These are phyloP conservation scores for Daubentonia madagascariensis DNA, from an alignment of 2,113 vertebrate species.

Conservation along the genomic window DNA sequence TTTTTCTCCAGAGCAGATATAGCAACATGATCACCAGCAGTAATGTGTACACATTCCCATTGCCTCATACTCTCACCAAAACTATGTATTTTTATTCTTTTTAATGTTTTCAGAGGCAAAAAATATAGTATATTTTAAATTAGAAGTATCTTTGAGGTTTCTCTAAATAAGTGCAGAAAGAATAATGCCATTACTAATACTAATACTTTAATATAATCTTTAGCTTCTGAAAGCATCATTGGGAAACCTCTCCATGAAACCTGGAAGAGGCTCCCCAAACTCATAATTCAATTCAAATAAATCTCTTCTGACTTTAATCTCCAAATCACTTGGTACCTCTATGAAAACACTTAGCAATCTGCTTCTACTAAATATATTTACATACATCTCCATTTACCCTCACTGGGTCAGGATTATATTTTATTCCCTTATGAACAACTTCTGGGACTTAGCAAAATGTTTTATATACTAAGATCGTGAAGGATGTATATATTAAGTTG, in stretches of 20 bases:
- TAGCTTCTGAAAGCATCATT: neutral
- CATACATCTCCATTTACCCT: neutral
- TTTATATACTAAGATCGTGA: neutral
- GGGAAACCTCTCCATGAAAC: neutral
- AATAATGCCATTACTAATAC: neutral
- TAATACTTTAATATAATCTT: neutral
- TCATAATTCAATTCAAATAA: conserved; percentile 1
- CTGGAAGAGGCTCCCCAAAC: neutral
- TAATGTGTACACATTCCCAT: neutral
- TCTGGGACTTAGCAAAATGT: neutral
- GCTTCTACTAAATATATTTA: neutral
- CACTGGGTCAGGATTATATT: neutral
- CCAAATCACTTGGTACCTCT: neutral
- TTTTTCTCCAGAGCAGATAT: neutral
- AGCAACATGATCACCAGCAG: neutral
- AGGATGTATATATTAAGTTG: neutral
- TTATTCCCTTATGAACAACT: neutral
- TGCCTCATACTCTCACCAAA: neutral
- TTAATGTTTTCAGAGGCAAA: neutral
- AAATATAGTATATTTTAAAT: conserved; percentile 34
- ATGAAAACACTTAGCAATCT: neutral
- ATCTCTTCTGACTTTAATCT: neutral
- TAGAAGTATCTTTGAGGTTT: neutral
- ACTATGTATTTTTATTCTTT: neutral
- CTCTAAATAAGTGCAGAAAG: conserved; percentile 1